phyloP scores from a whole-genome alignment of 2,797 vertebrate species.

The Thripadectes ignobilis region DNA sequence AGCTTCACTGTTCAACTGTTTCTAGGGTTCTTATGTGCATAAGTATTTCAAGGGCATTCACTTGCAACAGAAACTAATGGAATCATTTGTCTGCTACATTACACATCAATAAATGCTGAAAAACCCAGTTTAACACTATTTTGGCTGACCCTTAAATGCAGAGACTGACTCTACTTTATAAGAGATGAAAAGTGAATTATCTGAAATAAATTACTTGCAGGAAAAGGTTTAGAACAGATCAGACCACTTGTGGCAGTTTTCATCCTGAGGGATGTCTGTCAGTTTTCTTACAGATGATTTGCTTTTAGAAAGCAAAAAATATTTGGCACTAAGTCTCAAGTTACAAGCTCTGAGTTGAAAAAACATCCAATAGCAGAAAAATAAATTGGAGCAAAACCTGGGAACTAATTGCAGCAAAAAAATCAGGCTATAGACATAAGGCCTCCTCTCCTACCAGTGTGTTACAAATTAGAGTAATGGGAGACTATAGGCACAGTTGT shows the following conservation, averaged over 20 bases:
- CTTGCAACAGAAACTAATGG: background rate
- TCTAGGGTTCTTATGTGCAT: background rate
- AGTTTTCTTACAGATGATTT: background rate
- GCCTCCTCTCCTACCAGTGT: background rate
- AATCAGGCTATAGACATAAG: background rate
- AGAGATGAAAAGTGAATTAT: constrained; percentile 14
- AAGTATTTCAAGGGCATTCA: background rate
- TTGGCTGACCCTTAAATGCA: constrained; percentile 3
- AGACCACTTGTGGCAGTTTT: constrained; percentile 1
- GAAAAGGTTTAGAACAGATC: constrained; percentile 16
- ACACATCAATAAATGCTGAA: constrained; percentile 7
- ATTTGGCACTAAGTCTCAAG: background rate
- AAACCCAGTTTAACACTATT: background rate
- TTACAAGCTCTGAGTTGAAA: background rate
- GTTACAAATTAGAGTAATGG: background rate
- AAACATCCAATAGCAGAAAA: background rate
- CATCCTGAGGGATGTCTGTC: background rate
- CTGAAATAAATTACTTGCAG: constrained; percentile 18
- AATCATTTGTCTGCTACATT: background rate
- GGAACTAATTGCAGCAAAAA: background rate
- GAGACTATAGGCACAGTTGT: background rate
- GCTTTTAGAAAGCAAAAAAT: background rate
- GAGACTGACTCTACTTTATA: background rate
- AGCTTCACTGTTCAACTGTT: background rate
- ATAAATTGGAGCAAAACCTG: background rate